Evolutionary conservation across 2,113 vertebrate genomes (phyloP).

Genomic region (Papio anubis): DNA sequence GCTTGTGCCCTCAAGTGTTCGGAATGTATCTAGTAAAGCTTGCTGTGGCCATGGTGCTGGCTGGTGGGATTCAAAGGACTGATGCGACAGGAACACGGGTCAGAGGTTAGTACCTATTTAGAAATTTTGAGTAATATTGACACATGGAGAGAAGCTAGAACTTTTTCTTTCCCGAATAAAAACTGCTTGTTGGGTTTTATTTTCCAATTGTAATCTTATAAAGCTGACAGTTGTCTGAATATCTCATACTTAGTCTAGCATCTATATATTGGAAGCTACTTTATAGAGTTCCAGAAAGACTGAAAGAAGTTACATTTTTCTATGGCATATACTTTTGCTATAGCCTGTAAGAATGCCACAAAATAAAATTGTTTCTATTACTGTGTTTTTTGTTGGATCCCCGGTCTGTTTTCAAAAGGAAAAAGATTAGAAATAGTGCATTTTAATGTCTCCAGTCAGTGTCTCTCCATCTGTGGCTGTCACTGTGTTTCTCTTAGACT

Average conservation of each 20-base stretch:
- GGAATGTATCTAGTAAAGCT: conserved; percentile 96
- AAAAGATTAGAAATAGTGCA: conserved; percentile 53
- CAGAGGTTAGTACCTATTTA: conserved; percentile 88
- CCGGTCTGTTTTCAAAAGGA: conserved; percentile 16
- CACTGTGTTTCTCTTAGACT: conserved; percentile 68
- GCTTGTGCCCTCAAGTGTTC: conserved; percentile 96
- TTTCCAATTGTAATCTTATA: conserved; percentile 27
- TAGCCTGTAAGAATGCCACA: background rate
- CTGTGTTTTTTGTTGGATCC: background rate
- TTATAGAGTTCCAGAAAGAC: conserved; percentile 37
- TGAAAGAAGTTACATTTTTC: conserved; percentile 21
- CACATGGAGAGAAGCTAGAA: background rate
- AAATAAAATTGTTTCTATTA: conserved; percentile 28
- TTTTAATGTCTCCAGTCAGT: conserved; percentile 66
- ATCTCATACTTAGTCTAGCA: background rate
- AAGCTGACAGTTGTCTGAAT: background rate
- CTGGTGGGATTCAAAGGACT: conserved; percentile 95
- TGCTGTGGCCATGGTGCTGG: conserved; percentile 95
- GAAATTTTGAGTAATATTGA: background rate
- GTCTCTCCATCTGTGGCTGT: conserved; percentile 75
- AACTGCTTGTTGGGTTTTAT: conserved; percentile 6
- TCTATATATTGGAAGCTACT: background rate
- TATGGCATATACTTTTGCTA: background rate
- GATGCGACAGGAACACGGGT: conserved; percentile 93
- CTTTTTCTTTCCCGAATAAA: conserved; percentile 26